Conservation (phyloP, 1,140 invertebrate species). For the Micrasema longulum region DNA sequence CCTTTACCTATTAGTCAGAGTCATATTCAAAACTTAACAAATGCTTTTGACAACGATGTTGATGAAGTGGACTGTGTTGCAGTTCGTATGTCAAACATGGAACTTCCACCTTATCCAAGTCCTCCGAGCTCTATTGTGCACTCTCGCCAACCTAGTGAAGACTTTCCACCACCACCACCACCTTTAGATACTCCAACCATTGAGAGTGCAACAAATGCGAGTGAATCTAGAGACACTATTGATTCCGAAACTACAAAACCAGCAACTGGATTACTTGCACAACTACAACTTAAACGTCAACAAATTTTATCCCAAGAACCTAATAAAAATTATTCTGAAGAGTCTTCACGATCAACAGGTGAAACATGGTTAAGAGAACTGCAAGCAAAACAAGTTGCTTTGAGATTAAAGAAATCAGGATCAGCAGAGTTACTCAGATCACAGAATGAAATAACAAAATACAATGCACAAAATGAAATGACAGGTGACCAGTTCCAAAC, state of each 20-base stretch:
- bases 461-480: conserved; percentile 13
- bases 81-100: conserved; percentile 55
- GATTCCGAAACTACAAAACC: conserved; percentile 60
- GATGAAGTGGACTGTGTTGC: conserved; percentile 71
- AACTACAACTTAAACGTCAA: conserved; percentile 81
- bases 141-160: conserved; percentile 87
- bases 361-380: conserved; percentile 82
- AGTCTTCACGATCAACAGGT: conserved; percentile 62
- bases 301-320: conserved; percentile 73
- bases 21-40: conserved; percentile 62
- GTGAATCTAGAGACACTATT: conserved; percentile 53
- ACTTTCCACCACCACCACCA: conserved; percentile 88
- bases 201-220: conserved; percentile 67
- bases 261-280: conserved; percentile 74
- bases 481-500: conserved; percentile 14
- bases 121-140: conserved; percentile 80
- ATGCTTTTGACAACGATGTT: conserved; percentile 66
- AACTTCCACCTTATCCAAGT: conserved; percentile 80
- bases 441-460: conserved; percentile 33
- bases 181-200: conserved; percentile 75
- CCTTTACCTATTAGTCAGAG: conserved; percentile 58
- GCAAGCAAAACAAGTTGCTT: conserved; percentile 80
- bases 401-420: conserved; percentile 70
- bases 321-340: conserved; percentile 57
- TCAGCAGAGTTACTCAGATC: conserved; percentile 56